Base-by-base conservation (phyloP, 2,888 invertebrate species). In the Tenthredo notha region DNA sequence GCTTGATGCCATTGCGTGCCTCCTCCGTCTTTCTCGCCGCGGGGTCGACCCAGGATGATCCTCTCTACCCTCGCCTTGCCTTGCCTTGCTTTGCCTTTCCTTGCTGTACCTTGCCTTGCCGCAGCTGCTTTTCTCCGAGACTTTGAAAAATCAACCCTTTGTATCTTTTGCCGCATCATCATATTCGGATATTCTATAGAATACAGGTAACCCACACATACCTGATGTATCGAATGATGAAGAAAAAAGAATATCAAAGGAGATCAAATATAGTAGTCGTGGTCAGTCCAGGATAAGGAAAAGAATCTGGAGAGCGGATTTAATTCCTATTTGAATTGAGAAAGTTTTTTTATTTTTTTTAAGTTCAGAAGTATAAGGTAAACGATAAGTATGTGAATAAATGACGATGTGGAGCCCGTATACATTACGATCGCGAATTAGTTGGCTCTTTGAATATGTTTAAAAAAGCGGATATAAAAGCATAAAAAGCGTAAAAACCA, bases 381-480 rank as follows among this genome's bases (percentile, higher is more conserved):
- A 58, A 25, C 61, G 61, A 61, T 25, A 25, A 25, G 25, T 25
- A 58, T 58, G 21, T 33, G 29, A 67, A 67, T 67, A 33, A 67
- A 67, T 67, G 33, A 33, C 67, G 67, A 67, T 5, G 29, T 33
- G 29, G 12, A 18, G 5, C 43, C 74, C 40, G 74, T 74, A 43
- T 72, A 37, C 21, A 25, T 67, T 10, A 33, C 21, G 33, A 67
- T 33, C 67, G 67, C 18, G 67, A 67, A 67, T 67, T 33, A 33
- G 67, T 67, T 67, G 67, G 18, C 33, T 61, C 61, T 77, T 80
- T 61, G 80, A 80, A 61, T 25, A 80, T 61, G 80, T 80, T 80
- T n/a, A 61, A 80, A 80, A 80, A 37, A 37, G 80, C 80, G 58
- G 9, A n/a, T n/a, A 25, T 54, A 77, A 58, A 50, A 37, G 78